These are phyloP conservation scores for Podarcis lilfordi DNA, from an alignment of 2,797 vertebrate species.

Conservation along the genomic window DNA sequence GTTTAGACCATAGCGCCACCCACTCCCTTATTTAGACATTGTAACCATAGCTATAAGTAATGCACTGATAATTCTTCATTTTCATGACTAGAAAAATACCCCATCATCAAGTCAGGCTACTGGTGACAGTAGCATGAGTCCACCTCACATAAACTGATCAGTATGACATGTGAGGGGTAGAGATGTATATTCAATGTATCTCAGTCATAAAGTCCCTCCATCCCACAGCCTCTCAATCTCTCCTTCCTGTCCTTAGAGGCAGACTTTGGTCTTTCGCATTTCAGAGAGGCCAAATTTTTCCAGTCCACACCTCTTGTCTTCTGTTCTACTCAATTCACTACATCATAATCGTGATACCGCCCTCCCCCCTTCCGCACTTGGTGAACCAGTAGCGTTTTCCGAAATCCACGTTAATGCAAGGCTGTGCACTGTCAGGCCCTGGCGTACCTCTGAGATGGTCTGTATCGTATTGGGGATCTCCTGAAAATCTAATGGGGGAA, in stretches of 20 bases:
- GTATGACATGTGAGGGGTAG: neutral
- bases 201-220: neutral
- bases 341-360: too few relatives aligned
- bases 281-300: too few relatives aligned
- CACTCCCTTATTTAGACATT: neutral
- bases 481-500: too few relatives aligned
- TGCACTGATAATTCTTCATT: neutral
- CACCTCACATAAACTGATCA: neutral
- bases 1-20: too few relatives aligned
- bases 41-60: neutral
- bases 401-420: neutral
- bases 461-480: too few relatives aligned
- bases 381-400: too few relatives aligned
- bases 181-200: neutral
- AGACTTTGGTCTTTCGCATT: too few relatives aligned
- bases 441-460: neutral
- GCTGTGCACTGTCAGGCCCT: neutral
- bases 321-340: too few relatives aligned
- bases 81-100: neutral
- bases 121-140: conserved; percentile 22
- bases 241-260: neutral
- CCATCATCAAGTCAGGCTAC: conserved; percentile 2
- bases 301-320: too few relatives aligned
- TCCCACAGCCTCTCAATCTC: too few relatives aligned
- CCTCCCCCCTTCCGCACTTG: accelerated